Percentiles rank a stretch among this genome's conserved stretches.
Conservation (phyloP, 2,797 vertebrate species). For the Nothura maculosa region DNA sequence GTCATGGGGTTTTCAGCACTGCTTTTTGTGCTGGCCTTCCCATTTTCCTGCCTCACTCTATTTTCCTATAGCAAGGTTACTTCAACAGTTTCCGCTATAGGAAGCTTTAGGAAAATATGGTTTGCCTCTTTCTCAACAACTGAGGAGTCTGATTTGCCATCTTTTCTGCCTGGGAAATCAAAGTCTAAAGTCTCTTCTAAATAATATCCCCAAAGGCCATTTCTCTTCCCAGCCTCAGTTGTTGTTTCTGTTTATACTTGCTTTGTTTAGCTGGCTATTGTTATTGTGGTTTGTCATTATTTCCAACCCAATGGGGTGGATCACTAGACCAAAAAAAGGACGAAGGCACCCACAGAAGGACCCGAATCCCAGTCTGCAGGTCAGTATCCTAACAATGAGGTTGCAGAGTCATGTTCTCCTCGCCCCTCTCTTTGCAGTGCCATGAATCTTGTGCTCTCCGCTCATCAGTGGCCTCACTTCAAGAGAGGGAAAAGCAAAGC, state of each 20-base stretch:
- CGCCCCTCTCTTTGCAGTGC: background rate
- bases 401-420: background rate
- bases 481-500: background rate
- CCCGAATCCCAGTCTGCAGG: background rate
- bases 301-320: conserved; percentile 54
- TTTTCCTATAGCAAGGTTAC: background rate
- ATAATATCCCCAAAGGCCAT: conserved; percentile 63
- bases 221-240: conserved; percentile 54
- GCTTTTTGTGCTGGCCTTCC: background rate
- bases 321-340: conserved; percentile 50
- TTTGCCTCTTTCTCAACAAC: conserved; percentile 58
- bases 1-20: background rate
- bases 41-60: background rate
- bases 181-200: conserved; percentile 59
- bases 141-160: conserved; percentile 26
- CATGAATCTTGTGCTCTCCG: fast-evolving
- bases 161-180: conserved; percentile 58
- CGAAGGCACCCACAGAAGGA: background rate
- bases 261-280: conserved; percentile 67
- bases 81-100: background rate
- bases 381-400: fast-evolving
- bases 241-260: conserved; percentile 68
- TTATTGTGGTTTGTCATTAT: conserved; percentile 69
- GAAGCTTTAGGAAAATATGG: conserved; percentile 53
- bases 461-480: background rate